Percentiles rank a stretch among this genome's conserved stretches.
Conservation (phyloP, 2,113 vertebrate genomes). For the Myotis davidii region DNA sequence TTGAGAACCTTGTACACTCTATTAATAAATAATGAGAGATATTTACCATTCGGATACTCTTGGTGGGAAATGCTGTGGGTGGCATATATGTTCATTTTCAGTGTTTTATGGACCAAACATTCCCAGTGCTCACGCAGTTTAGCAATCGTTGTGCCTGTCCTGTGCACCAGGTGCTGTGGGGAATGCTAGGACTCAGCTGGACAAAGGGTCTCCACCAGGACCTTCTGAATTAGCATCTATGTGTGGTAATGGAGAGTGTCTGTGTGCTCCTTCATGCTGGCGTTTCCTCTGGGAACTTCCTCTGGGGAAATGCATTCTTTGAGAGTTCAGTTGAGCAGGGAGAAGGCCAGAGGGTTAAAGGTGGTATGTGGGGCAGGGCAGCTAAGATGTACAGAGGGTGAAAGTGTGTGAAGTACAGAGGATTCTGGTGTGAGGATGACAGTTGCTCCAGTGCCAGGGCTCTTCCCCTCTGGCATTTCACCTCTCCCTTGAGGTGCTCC, state of each 20-base stretch:
- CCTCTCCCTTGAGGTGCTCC: conserved; percentile 11
- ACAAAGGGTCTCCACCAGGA: neutral
- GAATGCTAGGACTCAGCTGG: neutral
- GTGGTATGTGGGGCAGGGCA: no score
- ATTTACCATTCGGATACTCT: neutral
- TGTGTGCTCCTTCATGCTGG: neutral
- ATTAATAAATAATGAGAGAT: conserved; percentile 26
- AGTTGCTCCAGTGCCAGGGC: neutral
- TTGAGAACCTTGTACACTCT: neutral
- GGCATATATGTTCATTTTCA: neutral
- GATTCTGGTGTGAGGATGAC: neutral
- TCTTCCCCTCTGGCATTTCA: conserved; percentile 34
- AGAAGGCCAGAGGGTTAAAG: neutral
- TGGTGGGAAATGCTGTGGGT: neutral
- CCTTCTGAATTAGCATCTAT: neutral
- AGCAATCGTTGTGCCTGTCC: neutral
- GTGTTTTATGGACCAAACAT: neutral
- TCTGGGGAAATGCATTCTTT: neutral
- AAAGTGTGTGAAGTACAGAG: neutral
- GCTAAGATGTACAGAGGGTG: neutral
- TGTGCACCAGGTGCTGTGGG: neutral
- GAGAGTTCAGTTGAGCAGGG: neutral
- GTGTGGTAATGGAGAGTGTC: neutral
- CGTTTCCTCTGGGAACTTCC: neutral
- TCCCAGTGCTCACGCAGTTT: neutral